A percentile compares a stretch with the other conserved stretches of the same genome.
Conservation (phyloP, 2,888 invertebrate genomes). For the Ctena decussata region DNA sequence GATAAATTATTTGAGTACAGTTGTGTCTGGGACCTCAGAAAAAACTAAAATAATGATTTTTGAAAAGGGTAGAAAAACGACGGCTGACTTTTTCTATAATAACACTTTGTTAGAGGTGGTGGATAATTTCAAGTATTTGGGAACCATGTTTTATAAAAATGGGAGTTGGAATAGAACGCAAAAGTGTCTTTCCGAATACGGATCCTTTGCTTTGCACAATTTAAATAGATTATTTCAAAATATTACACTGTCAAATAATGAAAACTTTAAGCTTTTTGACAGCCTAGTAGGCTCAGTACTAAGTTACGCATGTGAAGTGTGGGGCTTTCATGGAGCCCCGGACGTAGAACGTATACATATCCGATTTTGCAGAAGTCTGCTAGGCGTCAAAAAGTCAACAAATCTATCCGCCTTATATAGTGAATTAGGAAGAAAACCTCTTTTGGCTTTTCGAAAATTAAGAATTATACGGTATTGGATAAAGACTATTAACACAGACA, state of each 20-base stretch:
- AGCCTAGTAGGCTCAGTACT: background rate
- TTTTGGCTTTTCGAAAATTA: background rate
- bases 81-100: background rate
- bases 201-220: background rate
- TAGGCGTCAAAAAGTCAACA: too few relatives aligned
- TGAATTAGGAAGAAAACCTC: too few relatives aligned
- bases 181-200: background rate
- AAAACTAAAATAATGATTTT: too few relatives aligned
- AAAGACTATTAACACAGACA: background rate
- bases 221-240: background rate
- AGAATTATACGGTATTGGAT: constrained; percentile 16
- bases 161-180: background rate
- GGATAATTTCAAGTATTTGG: constrained; percentile 1
- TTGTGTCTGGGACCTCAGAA: background rate
- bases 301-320: background rate
- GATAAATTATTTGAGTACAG: background rate
- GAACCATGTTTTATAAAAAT: constrained; percentile 9
- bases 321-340: background rate
- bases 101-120: background rate
- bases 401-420: too few relatives aligned
- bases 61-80: background rate
- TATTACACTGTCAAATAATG: background rate
- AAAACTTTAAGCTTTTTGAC: constrained; percentile 1
- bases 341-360: background rate
- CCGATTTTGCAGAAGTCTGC: background rate